Base-by-base conservation (phyloP, 2,888 invertebrate genomes). In the Phanerotoma sp. region DNA sequence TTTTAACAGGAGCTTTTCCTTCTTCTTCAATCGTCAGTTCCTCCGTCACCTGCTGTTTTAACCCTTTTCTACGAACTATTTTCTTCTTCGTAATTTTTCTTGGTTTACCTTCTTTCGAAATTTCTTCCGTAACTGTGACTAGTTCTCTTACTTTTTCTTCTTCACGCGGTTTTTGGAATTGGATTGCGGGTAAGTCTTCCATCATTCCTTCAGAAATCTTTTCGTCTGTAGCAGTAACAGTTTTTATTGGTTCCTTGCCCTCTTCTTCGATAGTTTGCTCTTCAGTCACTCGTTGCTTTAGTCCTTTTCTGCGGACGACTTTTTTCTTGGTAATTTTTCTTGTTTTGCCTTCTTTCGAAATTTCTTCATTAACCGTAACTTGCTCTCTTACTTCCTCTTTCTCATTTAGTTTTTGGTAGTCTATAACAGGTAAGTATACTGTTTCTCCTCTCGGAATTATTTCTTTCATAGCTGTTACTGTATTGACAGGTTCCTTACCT, bases 21-120 rank as follows among this genome's bases (percentile, higher is more conserved):
- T 79, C 79, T 61, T 79, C 80, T 63, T 79, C 78, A 33, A 77
- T 73, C 16, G 78, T 78, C n/a, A n/a, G n/a, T n/a, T n/a, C n/a
- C n/a, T n/a, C n/a, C n/a, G n/a, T n/a, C n/a, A n/a, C n/a, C n/a
- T n/a, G n/a, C n/a, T n/a, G n/a, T n/a, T n/a, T n/a, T n/a, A n/a
- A n/a, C n/a, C n/a, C n/a, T n/a, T n/a, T n/a, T n/a, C n/a, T n/a
- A n/a, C n/a, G n/a, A n/a, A n/a, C n/a, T n/a, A n/a, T n/a, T n/a
- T n/a, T n/a, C n/a, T n/a, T n/a, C n/a, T n/a, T n/a, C n/a, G n/a
- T n/a, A n/a, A n/a, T n/a, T n/a, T n/a, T n/a, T n/a, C n/a, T n/a
- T n/a, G n/a, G n/a, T n/a, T n/a, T n/a, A n/a, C n/a, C n/a, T n/a
- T n/a, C n/a, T n/a, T n/a, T n/a, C n/a, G n/a, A n/a, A n/a, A n/a